Conservation (phyloP, 2,113 vertebrate species). For the Phalacrocorax aristotelis region DNA sequence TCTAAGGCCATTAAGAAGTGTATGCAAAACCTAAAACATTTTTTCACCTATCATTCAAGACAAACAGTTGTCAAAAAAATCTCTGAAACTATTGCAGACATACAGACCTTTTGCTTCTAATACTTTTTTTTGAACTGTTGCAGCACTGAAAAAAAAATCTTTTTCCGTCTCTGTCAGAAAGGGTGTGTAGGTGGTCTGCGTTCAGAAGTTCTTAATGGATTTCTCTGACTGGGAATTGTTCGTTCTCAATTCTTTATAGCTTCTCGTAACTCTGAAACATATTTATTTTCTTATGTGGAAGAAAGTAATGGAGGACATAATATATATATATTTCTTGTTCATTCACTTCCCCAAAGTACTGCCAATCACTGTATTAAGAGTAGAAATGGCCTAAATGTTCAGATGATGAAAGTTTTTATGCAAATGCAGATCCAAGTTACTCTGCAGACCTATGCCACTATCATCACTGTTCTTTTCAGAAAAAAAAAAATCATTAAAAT, state of each 20-base stretch:
- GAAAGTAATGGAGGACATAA: neutral
- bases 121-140: neutral
- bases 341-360: neutral
- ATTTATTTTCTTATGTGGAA: neutral
- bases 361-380: neutral
- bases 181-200: neutral
- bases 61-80: neutral
- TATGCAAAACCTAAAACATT: neutral
- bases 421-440: neutral
- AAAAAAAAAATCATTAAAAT: neutral
- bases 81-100: neutral
- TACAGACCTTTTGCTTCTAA: neutral
- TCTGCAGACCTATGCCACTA: neutral
- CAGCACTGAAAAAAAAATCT: neutral
- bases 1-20: neutral
- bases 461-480: neutral
- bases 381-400: neutral
- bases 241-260: neutral
- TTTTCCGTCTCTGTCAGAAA: neutral
- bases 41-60: neutral
- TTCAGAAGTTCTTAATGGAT: neutral
- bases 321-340: neutral
- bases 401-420: neutral
- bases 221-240: slow-evolving; percentile 8
- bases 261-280: neutral